phyloP scores from a whole-genome alignment of 53 echinoderm and acorn worm genomes.

The Holothuria leucospilota region DNA sequence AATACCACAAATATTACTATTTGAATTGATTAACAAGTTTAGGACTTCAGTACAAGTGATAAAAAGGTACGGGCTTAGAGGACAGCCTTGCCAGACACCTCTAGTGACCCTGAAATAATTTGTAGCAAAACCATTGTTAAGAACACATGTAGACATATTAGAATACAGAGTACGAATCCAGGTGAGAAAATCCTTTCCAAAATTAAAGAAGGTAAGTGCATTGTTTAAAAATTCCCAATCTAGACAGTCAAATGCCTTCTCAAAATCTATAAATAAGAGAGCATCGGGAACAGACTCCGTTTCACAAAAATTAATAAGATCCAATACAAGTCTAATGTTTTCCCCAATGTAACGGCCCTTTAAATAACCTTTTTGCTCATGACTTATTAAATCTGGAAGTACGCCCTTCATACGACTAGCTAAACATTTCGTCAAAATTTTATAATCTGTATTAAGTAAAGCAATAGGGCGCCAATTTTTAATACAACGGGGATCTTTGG shows the following conservation, averaged over 20 bases:
- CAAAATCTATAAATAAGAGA: background rate
- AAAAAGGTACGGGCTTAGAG: too few relatives aligned
- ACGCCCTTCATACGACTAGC: too few relatives aligned
- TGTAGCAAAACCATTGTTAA: too few relatives aligned
- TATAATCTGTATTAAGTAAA: background rate
- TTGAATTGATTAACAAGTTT: too few relatives aligned
- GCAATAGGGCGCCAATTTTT: background rate
- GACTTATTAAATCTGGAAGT: background rate
- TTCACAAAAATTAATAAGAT: background rate
- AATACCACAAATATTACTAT: too few relatives aligned
- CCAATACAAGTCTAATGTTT: background rate
- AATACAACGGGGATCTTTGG: background rate
- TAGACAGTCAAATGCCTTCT: background rate
- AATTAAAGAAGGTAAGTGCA: background rate
- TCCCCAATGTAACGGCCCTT: background rate
- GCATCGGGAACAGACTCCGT: background rate
- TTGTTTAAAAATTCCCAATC: background rate
- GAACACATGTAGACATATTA: background rate
- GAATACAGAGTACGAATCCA: background rate
- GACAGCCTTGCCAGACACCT: too few relatives aligned
- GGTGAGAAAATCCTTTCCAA: background rate
- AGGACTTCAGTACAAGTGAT: too few relatives aligned
- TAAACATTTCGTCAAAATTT: background rate
- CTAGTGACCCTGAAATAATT: too few relatives aligned
- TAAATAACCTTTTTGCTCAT: background rate